Evolutionary conservation across 2,113 vertebrate species (phyloP), one percentile per base, ranked within the genome.

Genomic region (Apaloderma vittatum): DNA sequence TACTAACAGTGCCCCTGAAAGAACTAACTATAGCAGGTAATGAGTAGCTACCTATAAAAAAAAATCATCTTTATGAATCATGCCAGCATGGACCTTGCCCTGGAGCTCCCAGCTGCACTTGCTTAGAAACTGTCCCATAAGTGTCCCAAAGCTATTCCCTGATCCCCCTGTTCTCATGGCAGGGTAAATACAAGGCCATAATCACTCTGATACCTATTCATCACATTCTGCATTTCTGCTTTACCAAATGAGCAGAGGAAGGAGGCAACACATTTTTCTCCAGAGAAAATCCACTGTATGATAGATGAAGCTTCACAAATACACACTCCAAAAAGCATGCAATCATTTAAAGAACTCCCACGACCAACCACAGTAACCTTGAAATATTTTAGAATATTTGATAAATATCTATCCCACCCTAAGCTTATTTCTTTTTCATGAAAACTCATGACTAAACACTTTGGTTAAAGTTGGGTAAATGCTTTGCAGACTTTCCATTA

Each of bases 311-410:
- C 78, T 93, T 96, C 92, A 96, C 48, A 90, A 90, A 90, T 92
- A 30, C 90, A 92, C 2, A 51, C 67, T 96, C 65, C 78, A 94
- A 92, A 95, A 95, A 90, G 48, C 75, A 96, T 94, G 92, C 88
- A 95, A 96, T 95, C 88, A 77, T 90, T 96, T 96, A 88, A 96
- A 93, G 59, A 96, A 84, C 90, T 95, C 88, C 75, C 63, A 95
- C 8, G 0, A 71, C 43, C 88, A 94, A 22, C 34, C 29, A 59
- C 37, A 63, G 51, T 93, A 94, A 96, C 90, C 93, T 96, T 96
- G 90, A 96, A 93, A 90, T 90, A 94, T 90, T 94, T 93, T 88
- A 9, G 59, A 88, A 88, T 93, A 67, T 83, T 93, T 96, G 88
- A 96, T 88, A 92, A 94, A 95, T 95, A 14, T 92, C 67, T 80